Base-by-base conservation (phyloP, 2,113 vertebrate genomes). In the Gyps fulvus region DNA sequence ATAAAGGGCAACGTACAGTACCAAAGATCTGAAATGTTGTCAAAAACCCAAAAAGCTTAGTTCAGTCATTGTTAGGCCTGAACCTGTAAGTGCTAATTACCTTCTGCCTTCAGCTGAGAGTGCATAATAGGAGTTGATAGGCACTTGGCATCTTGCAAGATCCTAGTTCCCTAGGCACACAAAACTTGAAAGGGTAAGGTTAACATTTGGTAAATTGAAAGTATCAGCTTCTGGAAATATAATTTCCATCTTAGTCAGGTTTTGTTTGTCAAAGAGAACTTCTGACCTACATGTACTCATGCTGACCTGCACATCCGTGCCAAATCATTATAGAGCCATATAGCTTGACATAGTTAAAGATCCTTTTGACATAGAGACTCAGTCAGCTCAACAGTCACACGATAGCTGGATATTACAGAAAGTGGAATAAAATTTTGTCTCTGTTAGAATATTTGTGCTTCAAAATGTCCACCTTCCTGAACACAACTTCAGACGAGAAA, bases 51-150 rank as follows among this genome's bases (percentile, higher is more conserved):
- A 65, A 77, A 93, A 62, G 18, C 54, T 67, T 90, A 10, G 23
- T 81, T 91, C 72, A 66, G 42, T 81, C 43, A 47, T 82, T 76
- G 57, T 72, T 90, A 87, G 50, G 3, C 22, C 80, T 92, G 62
- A 94, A 83, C 43, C 16, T 92, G 62, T 49, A 90, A 90, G 62
- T 87, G 47, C 55, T 96, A 70, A 91, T 94, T 89, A 88, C 50
- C 32, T 85, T 81, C 65, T 90, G 54, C 83, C 59, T 95, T 93
- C 73, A 84, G 29, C 49, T 88, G 54, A 40, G 42, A 81, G 62
- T 73, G 19, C 57, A 17, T 67, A 89, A 58, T 76, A 87, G 38
- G 27, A 67, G 45, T 63, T 77, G 55, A 70, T 77, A 58, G 42
- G 42, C 62, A 85, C 4, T 12, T 90, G 85, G 47, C 80, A 85